Base-by-base conservation (phyloP, 2,797 vertebrate species). In the Kryptolebias ocellatus region DNA sequence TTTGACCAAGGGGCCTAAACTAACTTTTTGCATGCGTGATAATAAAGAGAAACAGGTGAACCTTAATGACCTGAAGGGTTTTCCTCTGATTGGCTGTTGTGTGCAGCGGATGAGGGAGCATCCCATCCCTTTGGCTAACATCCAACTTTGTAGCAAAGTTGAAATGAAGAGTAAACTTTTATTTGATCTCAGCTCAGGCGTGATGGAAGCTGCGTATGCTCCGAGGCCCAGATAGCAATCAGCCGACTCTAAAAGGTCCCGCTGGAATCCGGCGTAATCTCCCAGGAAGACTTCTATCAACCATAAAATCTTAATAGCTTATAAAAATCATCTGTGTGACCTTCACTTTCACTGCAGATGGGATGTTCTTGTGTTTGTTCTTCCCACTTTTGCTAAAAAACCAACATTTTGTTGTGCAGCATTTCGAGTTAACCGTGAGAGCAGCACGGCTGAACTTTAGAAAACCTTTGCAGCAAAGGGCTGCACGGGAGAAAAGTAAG, bases 271-370 rank as follows among this genome's bases (percentile, higher is more conserved):
- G 58, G 53, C 62, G 72, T 83, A 83, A 86, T 83, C 81, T 83
- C 64, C 14, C n/a, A 75, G 76, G 84, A 76, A 77, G 72, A 84
- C 71, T 74, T 82, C 80, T 88, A 89, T 90, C 88, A 83, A 77
- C 72, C 70, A 81, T 84, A 83, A 78, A 76, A 89, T 89, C 87
- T 87, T 86, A 83, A 85, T 76, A 70, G 83, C 63, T 71, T 75
- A 79, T 80, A 85, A 81, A 87, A 80, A 83, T 81, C 58, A 80
- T 78, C 69, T 78, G 45, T 60, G 72, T 81, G 83, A 89, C 86
- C 88, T 90, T 90, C 76, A 70, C 58, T 31, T 60, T 66, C 46
- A 44, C 42, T 58, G 46, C 20, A 73, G 60, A 60, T 45, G 45
- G 44, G 64, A 44, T 37, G 29, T 58, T 62, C 44, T 37, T n/a